Evolutionary conservation across 2,888 invertebrate species (phyloP).

Genomic region (Lymantria dispar): DNA sequence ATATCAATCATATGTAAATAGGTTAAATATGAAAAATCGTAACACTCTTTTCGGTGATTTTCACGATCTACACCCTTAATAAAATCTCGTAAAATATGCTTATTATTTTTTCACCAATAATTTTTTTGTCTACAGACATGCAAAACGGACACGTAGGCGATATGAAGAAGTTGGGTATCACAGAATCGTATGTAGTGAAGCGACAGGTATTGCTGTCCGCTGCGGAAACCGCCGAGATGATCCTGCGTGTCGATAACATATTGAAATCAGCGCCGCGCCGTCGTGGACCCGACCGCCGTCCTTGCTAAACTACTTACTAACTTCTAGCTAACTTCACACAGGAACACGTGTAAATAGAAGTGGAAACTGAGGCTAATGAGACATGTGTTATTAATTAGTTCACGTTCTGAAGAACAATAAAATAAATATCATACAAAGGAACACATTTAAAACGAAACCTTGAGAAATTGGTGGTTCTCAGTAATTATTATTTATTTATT

Average conservation of each 20-base stretch:
- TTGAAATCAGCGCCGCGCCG: conserved; percentile 95
- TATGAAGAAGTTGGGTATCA: conserved; percentile 95
- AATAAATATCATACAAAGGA: too few species aligned
- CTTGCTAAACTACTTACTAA: conserved; percentile 86
- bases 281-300: conserved; percentile 92
- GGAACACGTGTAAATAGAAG: too few species aligned
- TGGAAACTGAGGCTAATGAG: too few species aligned
- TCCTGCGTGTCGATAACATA: conserved; percentile 98
- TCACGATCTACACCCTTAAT: too few species aligned
- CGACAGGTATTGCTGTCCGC: conserved; percentile 97
- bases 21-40: too few species aligned
- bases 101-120: not conserved
- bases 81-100: too few species aligned
- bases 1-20: too few species aligned
- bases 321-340: not conserved
- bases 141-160: conserved; percentile 92
- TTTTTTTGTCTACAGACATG: conserved; percentile 86
- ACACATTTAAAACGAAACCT: not conserved
- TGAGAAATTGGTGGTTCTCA: not conserved
- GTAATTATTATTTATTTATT: not conserved
- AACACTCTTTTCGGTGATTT: too few species aligned
- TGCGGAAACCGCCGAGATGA: conserved; percentile 99
- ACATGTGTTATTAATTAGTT: too few species aligned
- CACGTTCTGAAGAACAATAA: too few species aligned
- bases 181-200: conserved; percentile 98